phyloP scores from a whole-genome alignment of 2,797 vertebrate genomes.

The Vespertilio murinus region DNA sequence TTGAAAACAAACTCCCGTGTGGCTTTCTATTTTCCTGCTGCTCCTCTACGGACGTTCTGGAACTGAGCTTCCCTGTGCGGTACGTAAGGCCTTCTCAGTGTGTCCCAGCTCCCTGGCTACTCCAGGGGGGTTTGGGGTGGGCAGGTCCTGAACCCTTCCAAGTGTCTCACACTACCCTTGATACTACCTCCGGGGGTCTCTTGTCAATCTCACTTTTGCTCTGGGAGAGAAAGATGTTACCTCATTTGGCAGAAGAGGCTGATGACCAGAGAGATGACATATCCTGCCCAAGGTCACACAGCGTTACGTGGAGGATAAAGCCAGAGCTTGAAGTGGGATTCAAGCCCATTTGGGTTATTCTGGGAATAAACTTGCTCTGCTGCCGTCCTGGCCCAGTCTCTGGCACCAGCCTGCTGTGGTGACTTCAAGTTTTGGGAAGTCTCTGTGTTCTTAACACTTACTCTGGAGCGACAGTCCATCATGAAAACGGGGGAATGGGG shows the following conservation, averaged over 20 bases:
- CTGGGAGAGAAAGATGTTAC: not conserved
- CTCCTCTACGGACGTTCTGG: conserved; percentile 2
- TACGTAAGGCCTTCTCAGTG: not conserved
- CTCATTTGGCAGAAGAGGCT: conserved; percentile 18
- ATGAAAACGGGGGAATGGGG: not conserved
- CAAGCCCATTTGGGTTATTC: not conserved
- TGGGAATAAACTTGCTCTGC: not conserved
- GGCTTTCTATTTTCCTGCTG: conserved; percentile 72
- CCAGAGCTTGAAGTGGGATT: not conserved
- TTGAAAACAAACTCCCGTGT: conserved; percentile 92
- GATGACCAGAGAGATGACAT: conserved; percentile 17
- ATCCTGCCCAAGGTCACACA: not conserved
- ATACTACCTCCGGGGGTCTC: conserved; percentile 27
- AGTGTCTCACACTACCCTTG: conserved; percentile 9
- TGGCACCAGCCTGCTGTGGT: not conserved
- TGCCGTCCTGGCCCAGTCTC: not conserved
- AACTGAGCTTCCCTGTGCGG: not conserved
- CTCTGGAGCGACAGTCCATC: not conserved
- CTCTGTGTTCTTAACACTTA: not conserved
- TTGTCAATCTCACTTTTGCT: not conserved
- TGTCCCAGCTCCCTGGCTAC: not conserved
- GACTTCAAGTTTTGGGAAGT: not conserved
- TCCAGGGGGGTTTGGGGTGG: not conserved
- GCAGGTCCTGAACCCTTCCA: not conserved
- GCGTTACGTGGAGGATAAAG: not conserved